Base-by-base conservation (phyloP, 2,113 vertebrate species). In the Ibidorhyncha struthersii region DNA sequence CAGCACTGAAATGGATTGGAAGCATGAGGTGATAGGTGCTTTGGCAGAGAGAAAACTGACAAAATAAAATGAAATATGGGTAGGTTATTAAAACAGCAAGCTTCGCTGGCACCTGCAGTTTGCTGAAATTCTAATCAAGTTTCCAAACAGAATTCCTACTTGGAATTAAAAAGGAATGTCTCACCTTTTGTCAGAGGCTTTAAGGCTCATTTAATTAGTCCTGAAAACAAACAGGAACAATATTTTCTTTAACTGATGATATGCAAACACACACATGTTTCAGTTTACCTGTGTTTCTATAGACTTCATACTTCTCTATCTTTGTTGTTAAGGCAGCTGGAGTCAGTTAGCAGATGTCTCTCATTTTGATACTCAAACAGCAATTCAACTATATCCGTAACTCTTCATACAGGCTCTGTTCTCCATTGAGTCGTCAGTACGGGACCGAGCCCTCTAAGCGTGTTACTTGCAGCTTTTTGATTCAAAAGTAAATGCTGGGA, bases 1-100 rank as follows among this genome's bases (percentile, higher is more conserved):
- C 55, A 91, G 63, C 63, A 61, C 21, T 29, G 45, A 66, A 96
- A 76, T 56, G 87, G 78, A 88, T 82, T 86, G 78, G 90, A 56
- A 93, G 61, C 66, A 78, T 56, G 84, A 88, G 43, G 32, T 49
- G 52, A 89, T 36, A 86, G 81, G 45, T 76, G 77, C 45, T 86
- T 65, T 88, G 91, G 86, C 86, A 96, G 80, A 80, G 53, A 78
- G 63, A 89, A 93, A 97, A 92, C 36, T 45, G 86, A 91, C 70
- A 91, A 38, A 30, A 56, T 66, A 82, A 86, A 92, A 85, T 83
- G 67, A 87, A 96, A 79, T 93, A 96, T 3, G 36, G 52, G 41
- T 22, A 83, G 49, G 21, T 87, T 84, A 95, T 92, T 81, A 88
- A 91, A 96, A 73, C 22, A 81, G 65, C 2, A 8, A 92, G 77